A percentile compares a stretch with the other conserved stretches of the same genome.
These are phyloP conservation scores for Liopterus haemorrhoidalis DNA, from an alignment of 2,888 invertebrate species.

Conservation along the genomic window DNA sequence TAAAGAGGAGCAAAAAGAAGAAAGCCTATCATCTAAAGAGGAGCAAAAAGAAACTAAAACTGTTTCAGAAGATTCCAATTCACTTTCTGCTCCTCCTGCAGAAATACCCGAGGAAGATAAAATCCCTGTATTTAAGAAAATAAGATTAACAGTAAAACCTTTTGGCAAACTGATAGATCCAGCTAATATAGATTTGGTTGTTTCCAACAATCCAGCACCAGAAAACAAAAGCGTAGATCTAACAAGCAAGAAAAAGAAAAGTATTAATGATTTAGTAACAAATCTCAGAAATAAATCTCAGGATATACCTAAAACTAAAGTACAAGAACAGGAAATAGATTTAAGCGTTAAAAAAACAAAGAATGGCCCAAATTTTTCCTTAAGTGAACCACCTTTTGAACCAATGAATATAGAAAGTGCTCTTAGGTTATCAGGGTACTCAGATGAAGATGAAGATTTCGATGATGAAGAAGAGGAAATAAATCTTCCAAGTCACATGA, in stretches of 20 bases:
- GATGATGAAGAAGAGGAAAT: constrained; percentile 30
- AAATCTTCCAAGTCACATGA: constrained; percentile 31
- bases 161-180: constrained; percentile 1
- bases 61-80: constrained; percentile 17
- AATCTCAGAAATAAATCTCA: constrained; percentile 12
- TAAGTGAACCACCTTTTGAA: constrained; percentile 19
- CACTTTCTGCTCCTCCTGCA: no score
- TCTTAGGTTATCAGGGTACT: constrained; percentile 7
- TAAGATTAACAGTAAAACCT: constrained; percentile 5
- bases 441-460: constrained; percentile 26
- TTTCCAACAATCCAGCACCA: constrained; percentile 6
- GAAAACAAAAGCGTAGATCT: constrained; percentile 10
- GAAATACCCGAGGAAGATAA: neutral
- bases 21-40: constrained; percentile 14
- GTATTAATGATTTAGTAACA: constrained; percentile 17
- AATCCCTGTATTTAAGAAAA: constrained; percentile 2
- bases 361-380: constrained; percentile 12
- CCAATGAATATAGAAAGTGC: constrained; percentile 18
- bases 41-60: constrained; percentile 13
- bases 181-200: constrained; percentile 13
- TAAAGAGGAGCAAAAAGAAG: constrained; percentile 19
- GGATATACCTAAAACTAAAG: constrained; percentile 10
- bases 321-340: constrained; percentile 22
- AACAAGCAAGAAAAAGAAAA: constrained; percentile 14
- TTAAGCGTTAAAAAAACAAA: constrained; percentile 17